These are phyloP conservation scores for Amiota minor DNA, from an alignment of 2,888 invertebrate species.

Conservation along the genomic window DNA sequence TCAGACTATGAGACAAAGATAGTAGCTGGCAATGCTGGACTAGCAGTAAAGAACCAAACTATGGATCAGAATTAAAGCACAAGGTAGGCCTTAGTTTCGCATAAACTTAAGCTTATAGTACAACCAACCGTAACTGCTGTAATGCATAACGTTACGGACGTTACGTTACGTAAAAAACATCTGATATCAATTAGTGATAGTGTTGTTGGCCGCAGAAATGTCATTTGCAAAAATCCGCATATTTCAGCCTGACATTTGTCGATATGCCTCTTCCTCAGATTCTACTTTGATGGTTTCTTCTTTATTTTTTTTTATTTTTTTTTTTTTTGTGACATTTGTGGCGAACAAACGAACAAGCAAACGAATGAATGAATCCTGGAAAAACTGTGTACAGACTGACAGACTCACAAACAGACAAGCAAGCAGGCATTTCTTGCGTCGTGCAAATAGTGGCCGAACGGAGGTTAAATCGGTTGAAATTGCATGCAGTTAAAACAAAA, in stretches of 20 bases:
- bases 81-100: background rate
- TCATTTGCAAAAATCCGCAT: slow-evolving; percentile 66
- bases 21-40: too few species aligned
- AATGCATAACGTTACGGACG: background rate
- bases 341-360: background rate
- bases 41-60: background rate
- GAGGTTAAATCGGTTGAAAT: slow-evolving; percentile 14
- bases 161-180: slow-evolving; percentile 41
- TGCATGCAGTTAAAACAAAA: background rate
- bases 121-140: background rate
- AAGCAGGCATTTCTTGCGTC: background rate
- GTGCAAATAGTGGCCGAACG: slow-evolving; percentile 4
- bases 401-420: too few species aligned
- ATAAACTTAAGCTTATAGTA: background rate
- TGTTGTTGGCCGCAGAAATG: slow-evolving; percentile 55
- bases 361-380: too few species aligned
- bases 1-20: too few species aligned
- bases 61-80: background rate
- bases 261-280: background rate
- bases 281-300: background rate
- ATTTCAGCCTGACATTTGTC: slow-evolving; percentile 56
- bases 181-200: slow-evolving; percentile 66
- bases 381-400: too few species aligned
- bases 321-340: slow-evolving; percentile 18
- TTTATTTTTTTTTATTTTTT: background rate